Base-by-base conservation (phyloP, 1,140 invertebrate species). In the Trichonephila clavata region DNA sequence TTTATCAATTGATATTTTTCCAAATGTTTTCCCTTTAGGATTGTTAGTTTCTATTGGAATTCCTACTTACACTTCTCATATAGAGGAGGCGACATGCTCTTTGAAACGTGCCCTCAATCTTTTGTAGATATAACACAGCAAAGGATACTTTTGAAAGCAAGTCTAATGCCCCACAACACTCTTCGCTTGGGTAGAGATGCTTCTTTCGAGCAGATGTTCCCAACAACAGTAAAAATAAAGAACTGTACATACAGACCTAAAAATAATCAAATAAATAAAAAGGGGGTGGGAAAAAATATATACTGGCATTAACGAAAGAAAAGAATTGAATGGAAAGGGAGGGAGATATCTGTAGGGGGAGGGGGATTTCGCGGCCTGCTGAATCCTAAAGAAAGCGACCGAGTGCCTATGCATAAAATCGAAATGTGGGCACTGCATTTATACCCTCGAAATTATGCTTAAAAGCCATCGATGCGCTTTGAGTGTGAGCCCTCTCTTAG, bases 391-490 rank as follows among this genome's bases (percentile, higher is more conserved):
- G 57, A 84, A 59, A 60, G 83, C 57, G 61, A 87, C 86, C n/a
- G 57, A 90, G 68, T 90, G 89, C 89, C 63, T 90, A 90, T 81
- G 89, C 89, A 77, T 81, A 90, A 90, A 89, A 89, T 71, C 24
- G 63, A 32, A 89, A 90, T 81, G 89, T 61, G 65, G 89, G 59
- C 86, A 32, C 57, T 61, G 27, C 63, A 88, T 88, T 86, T 86
- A 57, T 43, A 77, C 65, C 39, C 50, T 87, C 10, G 32, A 43
- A 71, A 63, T 63, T 71, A 77, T 50, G 87, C 43, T 77, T 89
- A 68, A 77, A 71, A 77, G 63, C 24, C 87, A 27, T 50, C 68
- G 32, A 71, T 86, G 32, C 50, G 43, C 83, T 50, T 59, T 84
- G 21, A 24, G 83, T 84, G 63, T 21, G 39, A 65, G 65, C 84